Evolutionary conservation across 2,113 vertebrate species (phyloP).

Genomic region (Xyliphius kryptos): DNA sequence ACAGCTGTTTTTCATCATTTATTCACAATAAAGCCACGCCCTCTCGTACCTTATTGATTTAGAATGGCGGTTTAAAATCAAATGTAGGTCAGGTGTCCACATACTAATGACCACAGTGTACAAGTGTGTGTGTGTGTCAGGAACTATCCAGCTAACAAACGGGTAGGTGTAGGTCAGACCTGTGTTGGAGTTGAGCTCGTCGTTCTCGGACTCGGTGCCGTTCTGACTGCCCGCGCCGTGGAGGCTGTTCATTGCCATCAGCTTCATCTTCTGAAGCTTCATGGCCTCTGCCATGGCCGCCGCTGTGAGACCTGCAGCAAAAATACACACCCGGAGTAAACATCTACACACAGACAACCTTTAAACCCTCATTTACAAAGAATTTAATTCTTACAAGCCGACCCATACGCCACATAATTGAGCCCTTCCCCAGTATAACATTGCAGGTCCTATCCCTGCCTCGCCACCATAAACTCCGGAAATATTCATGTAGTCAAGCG

Average conservation of each 20-base stretch:
- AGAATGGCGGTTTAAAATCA: too few species aligned
- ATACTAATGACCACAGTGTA: neutral
- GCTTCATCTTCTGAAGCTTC: conserved; percentile 87
- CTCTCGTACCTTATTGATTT: too few species aligned
- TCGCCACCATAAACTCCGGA: too few species aligned
- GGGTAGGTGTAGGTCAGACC: conserved; percentile 50
- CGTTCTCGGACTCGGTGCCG: conserved; percentile 75
- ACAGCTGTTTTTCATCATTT: too few species aligned
- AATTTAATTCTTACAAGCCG: too few species aligned
- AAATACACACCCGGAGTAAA: conserved; percentile 12
- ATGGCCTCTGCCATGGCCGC: conserved; percentile 84
- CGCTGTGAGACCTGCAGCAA: conserved; percentile 74
- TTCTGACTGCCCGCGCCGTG: conserved; percentile 76
- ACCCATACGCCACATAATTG: too few species aligned
- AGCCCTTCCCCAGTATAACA: too few species aligned
- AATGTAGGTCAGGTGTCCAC: neutral
- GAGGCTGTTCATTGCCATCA: conserved; percentile 81
- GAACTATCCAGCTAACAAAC: neutral
- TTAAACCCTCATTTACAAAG: too few species aligned
- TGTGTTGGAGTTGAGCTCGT: conserved; percentile 77
- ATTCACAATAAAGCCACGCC: too few species aligned
- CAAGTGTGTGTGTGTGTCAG: conserved; percentile 10
- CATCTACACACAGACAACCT: conserved; percentile 4
- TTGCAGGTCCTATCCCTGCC: too few species aligned
- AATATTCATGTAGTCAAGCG: too few species aligned